Evolutionary conservation across 2,888 invertebrate species (phyloP).

Genomic region (Stegana nigrithorax): DNA sequence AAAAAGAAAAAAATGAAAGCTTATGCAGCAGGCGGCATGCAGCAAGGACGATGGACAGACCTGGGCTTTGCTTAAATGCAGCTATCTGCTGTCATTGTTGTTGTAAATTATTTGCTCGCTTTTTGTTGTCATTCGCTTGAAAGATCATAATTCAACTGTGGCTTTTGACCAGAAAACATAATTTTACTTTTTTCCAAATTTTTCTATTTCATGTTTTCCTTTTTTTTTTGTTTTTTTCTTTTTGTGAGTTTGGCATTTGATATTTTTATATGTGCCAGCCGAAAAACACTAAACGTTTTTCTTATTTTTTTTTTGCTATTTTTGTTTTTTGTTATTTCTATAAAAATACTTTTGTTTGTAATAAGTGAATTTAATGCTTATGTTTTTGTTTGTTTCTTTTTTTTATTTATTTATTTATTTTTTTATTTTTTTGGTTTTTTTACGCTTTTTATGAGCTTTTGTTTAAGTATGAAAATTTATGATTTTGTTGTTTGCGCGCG

Average conservation of each 20-base stretch:
- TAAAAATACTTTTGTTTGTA: too few species aligned
- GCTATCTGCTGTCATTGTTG: constrained; percentile 4
- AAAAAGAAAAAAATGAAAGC: too few species aligned
- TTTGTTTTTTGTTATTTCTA: background rate
- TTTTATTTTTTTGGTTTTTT: background rate
- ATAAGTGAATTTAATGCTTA: background rate
- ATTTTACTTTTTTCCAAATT: background rate
- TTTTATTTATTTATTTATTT: background rate
- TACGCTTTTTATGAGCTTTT: background rate
- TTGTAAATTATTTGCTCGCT: constrained; percentile 9
- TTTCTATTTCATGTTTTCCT: background rate
- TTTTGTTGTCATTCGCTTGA: background rate
- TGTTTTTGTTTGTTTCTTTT: background rate
- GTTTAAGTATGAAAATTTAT: constrained; percentile 7
- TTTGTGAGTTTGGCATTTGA: background rate
- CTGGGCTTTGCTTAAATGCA: too few species aligned
- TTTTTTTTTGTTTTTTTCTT: background rate
- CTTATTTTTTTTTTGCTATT: background rate
- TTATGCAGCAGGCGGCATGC: too few species aligned
- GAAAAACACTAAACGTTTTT: background rate
- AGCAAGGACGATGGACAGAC: too few species aligned
- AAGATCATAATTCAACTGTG: constrained; percentile 9
- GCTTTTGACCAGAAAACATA: background rate
- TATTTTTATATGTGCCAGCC: background rate
- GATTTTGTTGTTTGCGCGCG: background rate